Percentiles rank a stretch among this genome's conserved stretches.
Evolutionary conservation across 2,888 invertebrate species (phyloP).

Genomic region (Bedellia somnulentella): DNA sequence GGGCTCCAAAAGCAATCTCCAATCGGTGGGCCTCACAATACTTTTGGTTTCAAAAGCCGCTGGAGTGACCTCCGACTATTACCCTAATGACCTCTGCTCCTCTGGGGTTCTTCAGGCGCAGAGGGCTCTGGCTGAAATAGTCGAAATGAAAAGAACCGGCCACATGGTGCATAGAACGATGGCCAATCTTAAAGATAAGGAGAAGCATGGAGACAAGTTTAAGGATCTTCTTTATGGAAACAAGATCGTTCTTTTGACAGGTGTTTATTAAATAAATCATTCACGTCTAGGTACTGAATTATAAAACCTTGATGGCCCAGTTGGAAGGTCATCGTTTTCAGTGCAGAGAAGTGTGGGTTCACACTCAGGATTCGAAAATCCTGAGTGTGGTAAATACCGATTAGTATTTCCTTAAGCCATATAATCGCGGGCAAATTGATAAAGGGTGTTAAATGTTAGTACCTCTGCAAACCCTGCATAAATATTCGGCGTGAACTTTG

Average conservation of each 20-base stretch:
- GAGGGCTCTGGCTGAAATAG: constrained; percentile 48
- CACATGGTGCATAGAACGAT: constrained; percentile 47
- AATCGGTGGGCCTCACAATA: constrained; percentile 40
- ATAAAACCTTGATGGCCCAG: no score
- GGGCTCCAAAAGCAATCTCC: constrained; percentile 46
- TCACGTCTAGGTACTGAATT: no score
- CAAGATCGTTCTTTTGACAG: constrained; percentile 43
- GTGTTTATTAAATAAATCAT: no score
- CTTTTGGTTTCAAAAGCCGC: constrained; percentile 43
- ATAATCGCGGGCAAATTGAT: no score
- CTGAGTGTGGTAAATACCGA: no score
- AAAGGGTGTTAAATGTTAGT: no score
- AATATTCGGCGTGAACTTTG: no score
- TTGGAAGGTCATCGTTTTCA: no score
- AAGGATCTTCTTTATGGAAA: constrained; percentile 44
- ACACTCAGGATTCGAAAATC: no score
- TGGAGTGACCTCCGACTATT: constrained; percentile 18
- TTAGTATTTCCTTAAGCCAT: no score
- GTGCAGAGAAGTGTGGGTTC: no score
- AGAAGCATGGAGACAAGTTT: constrained; percentile 26
- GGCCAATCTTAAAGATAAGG: constrained; percentile 37
- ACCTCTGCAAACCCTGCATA: no score
- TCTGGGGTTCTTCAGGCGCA: constrained; percentile 43
- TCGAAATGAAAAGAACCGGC: constrained; percentile 51
- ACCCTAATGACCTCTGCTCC: constrained; percentile 24